Conservation (phyloP, 2,113 vertebrate genomes). For the Semnornis frantzii region DNA sequence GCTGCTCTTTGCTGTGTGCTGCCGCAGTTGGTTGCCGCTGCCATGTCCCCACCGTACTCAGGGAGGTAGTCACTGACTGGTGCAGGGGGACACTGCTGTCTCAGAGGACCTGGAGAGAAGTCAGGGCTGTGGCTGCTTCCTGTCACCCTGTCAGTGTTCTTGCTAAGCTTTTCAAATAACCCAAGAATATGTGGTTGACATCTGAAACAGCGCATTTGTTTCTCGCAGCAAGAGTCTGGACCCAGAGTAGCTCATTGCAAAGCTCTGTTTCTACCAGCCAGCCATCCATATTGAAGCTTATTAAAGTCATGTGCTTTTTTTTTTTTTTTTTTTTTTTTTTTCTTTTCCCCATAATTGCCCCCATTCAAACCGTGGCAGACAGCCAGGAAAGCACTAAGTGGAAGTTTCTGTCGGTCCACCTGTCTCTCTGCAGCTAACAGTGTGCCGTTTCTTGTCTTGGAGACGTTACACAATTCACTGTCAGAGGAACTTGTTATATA, state of each 20-base stretch:
- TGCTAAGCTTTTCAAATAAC: slow-evolving; percentile 37
- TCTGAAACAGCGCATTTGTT: slow-evolving; percentile 46
- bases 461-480: slow-evolving; percentile 68
- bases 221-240: slow-evolving; percentile 27
- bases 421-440: slow-evolving; percentile 64
- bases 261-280: slow-evolving; percentile 62
- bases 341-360: slow-evolving; percentile 70
- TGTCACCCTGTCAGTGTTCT: slow-evolving; percentile 11
- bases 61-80: fast-evolving
- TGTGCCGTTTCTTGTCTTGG: slow-evolving; percentile 67
- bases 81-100: fast-evolving
- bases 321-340: no score
- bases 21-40: neutral
- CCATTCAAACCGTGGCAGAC: slow-evolving; percentile 66
- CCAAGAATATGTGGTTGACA: slow-evolving; percentile 12
- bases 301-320: slow-evolving; percentile 63
- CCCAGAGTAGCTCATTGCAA: slow-evolving; percentile 29
- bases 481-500: slow-evolving; percentile 74
- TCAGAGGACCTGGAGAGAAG: neutral
- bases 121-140: neutral
- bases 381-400: slow-evolving; percentile 72
- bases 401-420: slow-evolving; percentile 70
- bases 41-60: neutral
- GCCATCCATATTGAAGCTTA: slow-evolving; percentile 60
- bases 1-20: neutral